Evolutionary conservation across 2,888 invertebrate genomes (phyloP).

Genomic region (Rotaria magnacalcarata): DNA sequence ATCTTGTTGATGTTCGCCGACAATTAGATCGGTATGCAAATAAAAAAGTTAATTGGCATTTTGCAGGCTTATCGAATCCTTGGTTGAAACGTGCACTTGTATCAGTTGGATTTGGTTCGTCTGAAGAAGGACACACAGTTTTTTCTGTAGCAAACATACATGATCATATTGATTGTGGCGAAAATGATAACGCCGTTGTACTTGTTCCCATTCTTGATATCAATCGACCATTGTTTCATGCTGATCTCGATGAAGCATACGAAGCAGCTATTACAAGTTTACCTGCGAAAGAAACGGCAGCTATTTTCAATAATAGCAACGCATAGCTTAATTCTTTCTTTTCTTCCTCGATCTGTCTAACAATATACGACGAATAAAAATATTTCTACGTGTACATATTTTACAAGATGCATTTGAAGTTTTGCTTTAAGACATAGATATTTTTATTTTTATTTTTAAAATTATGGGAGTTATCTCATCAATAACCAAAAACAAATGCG

Average conservation of each 20-base stretch:
- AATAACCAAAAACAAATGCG: too few relatives aligned
- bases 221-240: not conserved
- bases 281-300: not conserved
- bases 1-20: not conserved
- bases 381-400: too few relatives aligned
- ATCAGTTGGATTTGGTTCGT: not conserved
- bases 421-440: too few relatives aligned
- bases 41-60: not conserved
- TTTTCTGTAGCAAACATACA: not conserved
- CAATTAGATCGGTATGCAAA: not conserved
- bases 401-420: too few relatives aligned
- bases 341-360: too few relatives aligned
- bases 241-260: slow-evolving; percentile 10
- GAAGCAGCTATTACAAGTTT: not conserved
- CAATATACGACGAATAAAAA: too few relatives aligned
- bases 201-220: not conserved
- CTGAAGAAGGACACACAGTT: not conserved
- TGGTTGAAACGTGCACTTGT: not conserved
- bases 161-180: not conserved
- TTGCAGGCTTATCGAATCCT: not conserved
- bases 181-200: not conserved
- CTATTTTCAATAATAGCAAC: too few relatives aligned
- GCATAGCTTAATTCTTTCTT: too few relatives aligned
- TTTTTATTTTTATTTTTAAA: too few relatives aligned
- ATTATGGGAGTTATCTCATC: too few relatives aligned